phyloP scores from a whole-genome alignment of 2,888 invertebrate species.

The Tanypteryx hageni region DNA sequence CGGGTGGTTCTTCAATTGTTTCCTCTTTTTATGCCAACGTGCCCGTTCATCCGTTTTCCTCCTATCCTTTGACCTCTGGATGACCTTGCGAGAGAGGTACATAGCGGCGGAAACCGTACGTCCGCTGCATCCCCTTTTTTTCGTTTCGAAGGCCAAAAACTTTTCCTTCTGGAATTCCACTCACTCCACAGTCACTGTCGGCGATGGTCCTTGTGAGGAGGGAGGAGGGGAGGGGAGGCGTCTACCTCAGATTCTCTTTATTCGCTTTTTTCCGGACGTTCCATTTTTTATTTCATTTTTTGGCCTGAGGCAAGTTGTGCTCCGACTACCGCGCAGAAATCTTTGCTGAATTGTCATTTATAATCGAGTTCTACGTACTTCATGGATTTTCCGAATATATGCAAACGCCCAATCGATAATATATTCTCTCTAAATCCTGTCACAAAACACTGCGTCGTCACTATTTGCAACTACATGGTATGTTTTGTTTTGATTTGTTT shows the following conservation, averaged over 20 bases:
- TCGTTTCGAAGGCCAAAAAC: neutral
- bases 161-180: neutral
- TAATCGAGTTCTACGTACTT: too few relatives aligned
- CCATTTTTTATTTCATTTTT: too few relatives aligned
- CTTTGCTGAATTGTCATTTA: too few relatives aligned
- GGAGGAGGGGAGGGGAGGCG: neutral
- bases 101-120: neutral
- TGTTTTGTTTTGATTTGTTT: too few relatives aligned
- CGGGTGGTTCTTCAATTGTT: constrained; percentile 16
- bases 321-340: too few relatives aligned
- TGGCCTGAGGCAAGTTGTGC: too few relatives aligned
- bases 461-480: too few relatives aligned
- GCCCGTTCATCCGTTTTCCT: constrained; percentile 11
- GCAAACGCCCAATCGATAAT: too few relatives aligned
- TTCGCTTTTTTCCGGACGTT: neutral
- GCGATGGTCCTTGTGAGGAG: neutral
- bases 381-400: too few relatives aligned
- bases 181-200: neutral
- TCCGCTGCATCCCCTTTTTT: neutral
- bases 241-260: neutral
- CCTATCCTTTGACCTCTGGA: constrained; percentile 22
- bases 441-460: too few relatives aligned
- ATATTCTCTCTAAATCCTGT: too few relatives aligned
- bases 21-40: neutral
- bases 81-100: neutral